Base-by-base conservation (phyloP, 2,113 vertebrate species). In the Ursus arctos region DNA sequence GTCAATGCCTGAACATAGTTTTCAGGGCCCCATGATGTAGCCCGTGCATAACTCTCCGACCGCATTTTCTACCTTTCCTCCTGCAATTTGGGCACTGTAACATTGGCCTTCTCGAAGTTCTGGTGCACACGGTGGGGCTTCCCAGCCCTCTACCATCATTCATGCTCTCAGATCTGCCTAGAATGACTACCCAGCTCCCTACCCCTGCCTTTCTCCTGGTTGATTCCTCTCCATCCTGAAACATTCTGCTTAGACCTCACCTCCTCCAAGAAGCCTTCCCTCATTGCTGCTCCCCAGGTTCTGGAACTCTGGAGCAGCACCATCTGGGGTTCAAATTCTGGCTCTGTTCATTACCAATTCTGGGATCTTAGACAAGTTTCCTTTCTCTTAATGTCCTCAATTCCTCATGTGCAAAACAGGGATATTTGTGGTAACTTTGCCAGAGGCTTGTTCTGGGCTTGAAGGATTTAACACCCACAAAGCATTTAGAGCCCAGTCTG, bases 201-300 rank as follows among this genome's bases (percentile, higher is more conserved):
- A 22, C 24, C 13, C 22, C 89, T 96, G 67, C 18, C 40, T 93
- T 98, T 85, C 85, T n/a, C 19, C 61, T 40, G 36, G 26, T 15
- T 47, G 21, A 43, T 22, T 83, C 40, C 19, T 81, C 11, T 12
- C 43, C 57, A n/a, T 36, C 33, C 49, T 36, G 2, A n/a, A n/a
- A 81, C 12, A 28, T 59, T 86, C 43, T 63, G 5, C 21, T 40
- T 5, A n/a, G 57, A 24, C 36, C 28, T 31, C 6, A 1, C 57
- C 21, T 84, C 55, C 74, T 92, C 72, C 53, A 22, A n/a, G 65
- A 57, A 94, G 69, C 15, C 61, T 83, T 71, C 31, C 55, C 22
- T 74, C 36, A 88, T 36, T 31, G 84, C 57, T 2, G 6, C 24
- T 59, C 4, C 31, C 5, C 47, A 47, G 55, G 26, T 43, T 76